Evolutionary conservation across 2,888 invertebrate species (phyloP), one percentile per base, ranked within the genome.

Genomic region (Eristalis arbustorum): DNA sequence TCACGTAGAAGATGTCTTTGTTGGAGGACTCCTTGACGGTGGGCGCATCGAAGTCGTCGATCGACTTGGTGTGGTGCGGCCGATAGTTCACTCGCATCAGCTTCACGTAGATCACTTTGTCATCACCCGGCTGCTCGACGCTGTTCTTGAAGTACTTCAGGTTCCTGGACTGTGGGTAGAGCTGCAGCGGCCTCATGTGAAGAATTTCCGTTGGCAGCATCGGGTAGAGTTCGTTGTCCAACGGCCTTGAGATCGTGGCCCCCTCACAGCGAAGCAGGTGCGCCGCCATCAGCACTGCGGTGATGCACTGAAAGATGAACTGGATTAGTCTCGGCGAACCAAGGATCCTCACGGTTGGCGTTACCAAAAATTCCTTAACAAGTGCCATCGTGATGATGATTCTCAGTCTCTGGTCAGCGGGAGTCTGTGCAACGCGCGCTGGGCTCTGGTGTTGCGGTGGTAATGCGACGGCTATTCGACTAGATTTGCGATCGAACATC

Each of bases 1-100:
- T 92, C 3, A 92, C 91, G 82, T 90, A 91, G 88, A 92, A 91
- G n/a, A 92, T 91, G 63, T 91, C 90, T 81, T 91, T 91, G 37
- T 89, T 74, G 23, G 83, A 84, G 1, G 89, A 71, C 18, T 90
- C 89, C 73, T 89, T 89, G 49, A 49, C 8, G 0, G 85, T 8
- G 37, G 64, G 66, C 14, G 18, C 57, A 0, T 78, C 69, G 6
- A 81, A 34, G n/a, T 87, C 88, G 42, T 89, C 72, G 14, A 88
- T 66, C 0, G 89, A 77, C n/a, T 87, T 80, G 3, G 88, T 88
- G 37, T 89, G 89, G 75, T 89, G 90, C 18, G 91, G 92, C 0
- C 90, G 89, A 81, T 92, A 92, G n/a, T 89, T 90, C 37, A 84
- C 89, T 72, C 90, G 88, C 57, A 91, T 84, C 31, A 92, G 78